phyloP scores from a whole-genome alignment of 1,140 invertebrate genomes.

The Pogonus chalceus region DNA sequence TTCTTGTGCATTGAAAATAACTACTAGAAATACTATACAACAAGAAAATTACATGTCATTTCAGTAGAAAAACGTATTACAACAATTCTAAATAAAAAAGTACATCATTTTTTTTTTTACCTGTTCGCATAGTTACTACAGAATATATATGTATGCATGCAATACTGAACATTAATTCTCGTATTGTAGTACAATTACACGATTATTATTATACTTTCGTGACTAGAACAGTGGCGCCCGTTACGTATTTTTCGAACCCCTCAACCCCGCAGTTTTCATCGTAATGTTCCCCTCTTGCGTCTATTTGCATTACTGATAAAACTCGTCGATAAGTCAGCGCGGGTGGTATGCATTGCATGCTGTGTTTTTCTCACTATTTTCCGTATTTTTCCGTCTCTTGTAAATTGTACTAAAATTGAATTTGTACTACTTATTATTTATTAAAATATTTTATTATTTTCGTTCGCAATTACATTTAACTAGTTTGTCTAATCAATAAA shows the following conservation, averaged over 20 bases:
- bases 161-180: conserved; percentile 2
- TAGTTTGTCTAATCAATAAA: too few relatives aligned
- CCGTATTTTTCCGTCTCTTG: too few relatives aligned
- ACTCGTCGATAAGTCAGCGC: not conserved
- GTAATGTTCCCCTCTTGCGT: not conserved
- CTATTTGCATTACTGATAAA: not conserved
- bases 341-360: not conserved
- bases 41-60: too few relatives aligned
- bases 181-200: conserved; percentile 4
- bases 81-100: not conserved
- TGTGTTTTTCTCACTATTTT: not conserved
- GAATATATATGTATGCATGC: not conserved
- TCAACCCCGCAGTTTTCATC: not conserved
- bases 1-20: too few relatives aligned
- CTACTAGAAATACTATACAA: too few relatives aligned
- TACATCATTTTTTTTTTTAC: not conserved
- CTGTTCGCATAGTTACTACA: not conserved
- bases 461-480: not conserved
- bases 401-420: too few relatives aligned
- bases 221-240: not conserved
- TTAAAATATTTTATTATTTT: too few relatives aligned
- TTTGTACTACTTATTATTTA: too few relatives aligned
- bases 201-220: not conserved
- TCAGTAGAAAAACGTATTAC: too few relatives aligned
- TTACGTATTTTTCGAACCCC: not conserved